Conservation (phyloP, 2,888 invertebrate genomes). For the Oxystoma pomonae region DNA sequence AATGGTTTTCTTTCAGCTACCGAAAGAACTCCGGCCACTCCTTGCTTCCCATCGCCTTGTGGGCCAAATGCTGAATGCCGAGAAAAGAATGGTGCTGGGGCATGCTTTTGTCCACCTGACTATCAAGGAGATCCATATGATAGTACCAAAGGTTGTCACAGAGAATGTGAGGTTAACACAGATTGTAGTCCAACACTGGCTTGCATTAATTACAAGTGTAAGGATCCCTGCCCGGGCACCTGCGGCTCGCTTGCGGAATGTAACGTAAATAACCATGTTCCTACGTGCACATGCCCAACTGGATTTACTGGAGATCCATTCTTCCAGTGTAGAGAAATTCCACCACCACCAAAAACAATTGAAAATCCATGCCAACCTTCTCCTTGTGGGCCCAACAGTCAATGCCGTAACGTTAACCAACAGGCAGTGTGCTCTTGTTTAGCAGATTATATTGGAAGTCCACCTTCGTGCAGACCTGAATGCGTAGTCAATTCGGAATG, state of each 20-base stretch:
- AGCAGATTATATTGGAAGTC: constrained; percentile 72
- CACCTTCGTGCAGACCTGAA: constrained; percentile 78
- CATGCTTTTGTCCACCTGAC: constrained; percentile 74
- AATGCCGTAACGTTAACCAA: constrained; percentile 72
- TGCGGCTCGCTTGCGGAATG: constrained; percentile 80
- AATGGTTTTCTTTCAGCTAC: constrained; percentile 48
- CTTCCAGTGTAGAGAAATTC: constrained; percentile 64
- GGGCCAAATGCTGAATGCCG: constrained; percentile 82
- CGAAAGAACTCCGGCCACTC: constrained; percentile 63
- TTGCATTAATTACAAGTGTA: constrained; percentile 78
- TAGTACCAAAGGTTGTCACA: constrained; percentile 59
- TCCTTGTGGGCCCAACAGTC: constrained; percentile 85
- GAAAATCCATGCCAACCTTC: constrained; percentile 76
- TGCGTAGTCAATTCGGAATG: constrained; percentile 87
- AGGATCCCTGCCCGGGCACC: constrained; percentile 79
- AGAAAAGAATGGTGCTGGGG: constrained; percentile 79
- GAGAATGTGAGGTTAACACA: constrained; percentile 75
- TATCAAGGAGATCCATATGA: constrained; percentile 82
- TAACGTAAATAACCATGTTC: constrained; percentile 72
- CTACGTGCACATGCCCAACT: constrained; percentile 69
- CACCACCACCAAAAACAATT: constrained; percentile 47
- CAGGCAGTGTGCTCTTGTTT: constrained; percentile 84
- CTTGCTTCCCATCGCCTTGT: constrained; percentile 80
- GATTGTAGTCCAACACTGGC: constrained; percentile 71
- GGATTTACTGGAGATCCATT: constrained; percentile 81